Evolutionary conservation across 1,140 invertebrate species (phyloP), one percentile per base, ranked within the genome.

Genomic region (Hylyphantes graminicola): DNA sequence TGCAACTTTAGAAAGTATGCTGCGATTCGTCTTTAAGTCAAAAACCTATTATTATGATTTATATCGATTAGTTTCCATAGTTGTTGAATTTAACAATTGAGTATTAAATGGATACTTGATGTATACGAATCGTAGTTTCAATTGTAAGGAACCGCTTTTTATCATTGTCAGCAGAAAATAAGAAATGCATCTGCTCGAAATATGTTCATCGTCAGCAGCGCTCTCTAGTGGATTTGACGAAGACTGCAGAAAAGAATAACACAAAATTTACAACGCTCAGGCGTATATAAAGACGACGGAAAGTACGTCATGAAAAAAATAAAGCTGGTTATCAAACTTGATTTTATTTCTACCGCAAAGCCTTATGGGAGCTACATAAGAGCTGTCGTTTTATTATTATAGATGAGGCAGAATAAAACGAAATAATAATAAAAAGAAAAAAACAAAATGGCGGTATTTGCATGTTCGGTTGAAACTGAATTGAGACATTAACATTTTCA

Each of bases 301-400:
- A 21, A 11, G 50, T 50, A 80, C 57, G 68, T 7, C 19, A 78
- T 19, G 10, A 53, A 21, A 51, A 21, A 54, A 76, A 80, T 70
- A 50, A 57, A 80, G 70, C 17, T 63, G 68, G 79, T 81, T 81
- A 81, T 81, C 55, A 81, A 73, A 81, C 79, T 73, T 73, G 79
- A 81, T 81, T 81, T 81, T 81, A 81, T 81, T 81, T 81, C 79
- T 21, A 81, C 79, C 19, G 21, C 79, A 81, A 53, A 63, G 57
- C 63, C 9, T 59, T 63, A 35, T 67, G 19, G 68, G 57, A n/a
- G 67, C 63, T 61, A 64, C 35, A 70, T 35, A 53, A 55, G 55
- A 35, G 54, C 19, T 61, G 68, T 81, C 79, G 59, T 81, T 81
- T 81, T 73, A 81, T 81, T 73, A 73, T 81, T 73, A 81, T 81